phyloP scores from a whole-genome alignment of 2,113 vertebrate species.

The Alethe diademata region DNA sequence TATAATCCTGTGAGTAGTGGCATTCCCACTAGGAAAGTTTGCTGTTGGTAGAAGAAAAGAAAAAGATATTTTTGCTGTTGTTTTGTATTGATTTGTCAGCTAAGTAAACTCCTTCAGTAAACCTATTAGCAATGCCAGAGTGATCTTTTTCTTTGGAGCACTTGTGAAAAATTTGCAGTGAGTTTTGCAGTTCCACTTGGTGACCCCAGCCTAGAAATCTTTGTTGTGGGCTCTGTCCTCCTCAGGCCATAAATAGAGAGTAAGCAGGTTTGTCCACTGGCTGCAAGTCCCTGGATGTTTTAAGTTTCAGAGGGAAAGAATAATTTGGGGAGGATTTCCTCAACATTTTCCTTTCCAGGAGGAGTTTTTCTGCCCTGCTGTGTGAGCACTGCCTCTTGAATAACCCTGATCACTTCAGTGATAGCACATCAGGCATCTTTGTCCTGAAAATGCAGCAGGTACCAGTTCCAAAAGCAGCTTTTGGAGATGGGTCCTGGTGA shows the following conservation, averaged over 20 bases:
- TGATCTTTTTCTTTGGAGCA: background rate
- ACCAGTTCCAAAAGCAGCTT: background rate
- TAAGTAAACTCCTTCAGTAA: background rate
- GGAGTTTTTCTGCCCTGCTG: background rate
- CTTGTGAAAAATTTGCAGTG: background rate
- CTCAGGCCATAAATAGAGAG: background rate
- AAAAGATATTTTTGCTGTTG: background rate
- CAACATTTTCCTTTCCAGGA: background rate
- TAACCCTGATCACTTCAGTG: background rate
- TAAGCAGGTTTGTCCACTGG: background rate
- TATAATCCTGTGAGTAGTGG: background rate
- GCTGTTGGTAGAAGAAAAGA: background rate
- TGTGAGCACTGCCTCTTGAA: background rate
- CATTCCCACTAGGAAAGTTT: conserved; percentile 7
- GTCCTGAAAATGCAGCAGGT: background rate
- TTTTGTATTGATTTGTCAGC: conserved; percentile 21
- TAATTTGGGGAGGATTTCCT: background rate
- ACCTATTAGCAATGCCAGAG: background rate
- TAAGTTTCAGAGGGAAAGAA: background rate
- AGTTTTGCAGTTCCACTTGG: background rate
- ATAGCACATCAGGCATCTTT: background rate
- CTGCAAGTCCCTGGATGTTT: background rate
- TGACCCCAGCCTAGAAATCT: background rate
- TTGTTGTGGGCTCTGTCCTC: background rate
- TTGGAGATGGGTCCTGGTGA: background rate